These are phyloP conservation scores for Nemoura dubitans DNA, from an alignment of 2,888 invertebrate species.

Conservation along the genomic window DNA sequence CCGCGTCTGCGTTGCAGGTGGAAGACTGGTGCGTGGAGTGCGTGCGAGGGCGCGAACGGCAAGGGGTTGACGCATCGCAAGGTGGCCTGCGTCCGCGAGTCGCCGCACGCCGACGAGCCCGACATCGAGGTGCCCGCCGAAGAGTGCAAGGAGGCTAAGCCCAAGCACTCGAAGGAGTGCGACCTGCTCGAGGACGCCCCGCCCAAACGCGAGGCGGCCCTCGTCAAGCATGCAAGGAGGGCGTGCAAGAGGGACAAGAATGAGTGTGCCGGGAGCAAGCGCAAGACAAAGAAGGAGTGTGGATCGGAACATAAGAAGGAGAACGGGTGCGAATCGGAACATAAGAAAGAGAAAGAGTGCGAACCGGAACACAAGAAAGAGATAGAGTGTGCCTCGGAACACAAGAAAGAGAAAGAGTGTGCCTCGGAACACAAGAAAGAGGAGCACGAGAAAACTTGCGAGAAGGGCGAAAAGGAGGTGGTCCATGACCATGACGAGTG, in stretches of 20 bases:
- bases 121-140: constrained; percentile 59
- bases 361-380: constrained; percentile 18
- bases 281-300: neutral
- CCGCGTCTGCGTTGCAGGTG: constrained; percentile 19
- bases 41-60: constrained; percentile 55
- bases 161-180: neutral
- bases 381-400: neutral
- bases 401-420: constrained; percentile 8
- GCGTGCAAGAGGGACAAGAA: constrained; percentile 58
- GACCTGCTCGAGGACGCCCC: constrained; percentile 53
- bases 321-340: constrained; percentile 35
- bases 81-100: constrained; percentile 63
- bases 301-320: neutral
- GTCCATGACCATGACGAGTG: neutral
- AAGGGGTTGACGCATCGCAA: constrained; percentile 57
- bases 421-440: constrained; percentile 40
- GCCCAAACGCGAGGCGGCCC: constrained; percentile 48
- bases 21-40: constrained; percentile 66
- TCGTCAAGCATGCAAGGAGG: constrained; percentile 47
- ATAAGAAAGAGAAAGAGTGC: constrained; percentile 32
- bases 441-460: neutral
- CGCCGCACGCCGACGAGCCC: constrained; percentile 60
- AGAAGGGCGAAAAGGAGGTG: neutral
- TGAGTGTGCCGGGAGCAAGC: neutral
- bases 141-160: constrained; percentile 52